Base-by-base conservation (phyloP, 1,140 invertebrate species). In the Pseudomyrmex cubaensis region DNA sequence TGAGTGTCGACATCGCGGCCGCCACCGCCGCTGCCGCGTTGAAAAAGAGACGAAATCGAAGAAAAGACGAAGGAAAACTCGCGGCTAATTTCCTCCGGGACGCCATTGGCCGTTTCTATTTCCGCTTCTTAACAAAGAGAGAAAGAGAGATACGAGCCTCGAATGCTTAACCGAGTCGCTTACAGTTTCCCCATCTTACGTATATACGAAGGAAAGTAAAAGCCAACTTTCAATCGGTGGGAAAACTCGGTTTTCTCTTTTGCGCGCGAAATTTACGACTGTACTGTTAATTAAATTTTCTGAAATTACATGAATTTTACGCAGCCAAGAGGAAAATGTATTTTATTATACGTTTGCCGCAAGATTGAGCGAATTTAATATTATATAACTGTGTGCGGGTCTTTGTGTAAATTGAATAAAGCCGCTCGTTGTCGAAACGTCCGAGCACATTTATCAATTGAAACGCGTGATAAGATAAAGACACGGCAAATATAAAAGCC, bases 31-130 rank as follows among this genome's bases (percentile, higher is more conserved):
- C 35, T 4, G 12, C 5, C 35, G 12, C 17, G 10, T 56, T 46
- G 76, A 56, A n/a, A 20, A 17, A 7, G 20, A 25, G 12, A 70
- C 15, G 44, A 80, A 70, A 80, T 72, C 50, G 66, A 80, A 61
- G 54, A 61, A 72, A 35, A 57, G 22, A 50, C 76, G 66, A 59
- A 48, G 54, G 44, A 62, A 59, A 80, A 59, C 52, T 69, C 63
- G 52, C 35, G 13, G 9, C 52, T 69, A 72, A 72, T 72, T 80
- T 72, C 66, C 35, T 50, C 20, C n/a, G 48, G 48, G 61, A 66
- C 25, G 22, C n/a, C 64, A 3, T 67, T 20, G 9, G 17, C 54
- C n/a, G 44, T 70, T 62, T 59, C 66, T 8, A 20, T 70, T 70
- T 70, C 52, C n/a, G 35, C 20, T 50, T 72, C 22, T 57, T 13